Percentiles rank a stretch among this genome's conserved stretches.
Evolutionary conservation across 2,888 invertebrate genomes (phyloP).

Genomic region (Apamea anceps): DNA sequence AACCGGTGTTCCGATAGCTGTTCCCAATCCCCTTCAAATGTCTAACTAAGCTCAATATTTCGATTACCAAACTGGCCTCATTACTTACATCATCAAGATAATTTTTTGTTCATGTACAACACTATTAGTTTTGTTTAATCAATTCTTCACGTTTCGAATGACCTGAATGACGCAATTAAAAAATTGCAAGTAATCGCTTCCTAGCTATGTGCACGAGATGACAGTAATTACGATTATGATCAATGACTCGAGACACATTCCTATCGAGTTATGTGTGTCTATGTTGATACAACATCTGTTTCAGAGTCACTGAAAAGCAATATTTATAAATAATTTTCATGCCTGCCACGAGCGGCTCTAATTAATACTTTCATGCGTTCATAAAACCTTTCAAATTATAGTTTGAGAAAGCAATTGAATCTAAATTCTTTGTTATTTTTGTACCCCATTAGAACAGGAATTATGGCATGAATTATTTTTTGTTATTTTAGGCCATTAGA

Average conservation of each 20-base stretch:
- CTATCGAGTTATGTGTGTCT: background rate
- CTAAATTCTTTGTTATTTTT: background rate
- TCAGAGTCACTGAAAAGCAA: background rate
- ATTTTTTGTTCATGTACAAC: slow-evolving; percentile 42
- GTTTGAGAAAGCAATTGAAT: background rate
- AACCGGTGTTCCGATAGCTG: background rate
- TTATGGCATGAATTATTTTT: background rate
- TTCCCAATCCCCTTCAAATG: slow-evolving; percentile 3
- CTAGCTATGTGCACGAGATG: slow-evolving; percentile 31
- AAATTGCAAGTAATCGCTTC: slow-evolving; percentile 40
- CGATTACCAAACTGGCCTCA: slow-evolving; percentile 26
- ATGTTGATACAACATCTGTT: slow-evolving; percentile 24
- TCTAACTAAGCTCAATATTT: slow-evolving; percentile 10
- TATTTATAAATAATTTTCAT: slow-evolving; percentile 24
- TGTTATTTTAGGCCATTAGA: background rate
- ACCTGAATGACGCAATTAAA: slow-evolving; percentile 49
- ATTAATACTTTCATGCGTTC: background rate
- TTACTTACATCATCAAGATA: slow-evolving; percentile 34
- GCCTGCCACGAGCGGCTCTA: background rate
- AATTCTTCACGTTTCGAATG: slow-evolving; percentile 34
- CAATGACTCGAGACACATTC: slow-evolving; percentile 32
- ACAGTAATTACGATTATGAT: slow-evolving; percentile 14
- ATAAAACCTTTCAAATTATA: background rate
- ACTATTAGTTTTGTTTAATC: slow-evolving; percentile 40
- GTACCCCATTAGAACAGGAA: background rate